These are phyloP conservation scores for Limonius californicus DNA, from an alignment of 1,140 invertebrate species.

Conservation along the genomic window DNA sequence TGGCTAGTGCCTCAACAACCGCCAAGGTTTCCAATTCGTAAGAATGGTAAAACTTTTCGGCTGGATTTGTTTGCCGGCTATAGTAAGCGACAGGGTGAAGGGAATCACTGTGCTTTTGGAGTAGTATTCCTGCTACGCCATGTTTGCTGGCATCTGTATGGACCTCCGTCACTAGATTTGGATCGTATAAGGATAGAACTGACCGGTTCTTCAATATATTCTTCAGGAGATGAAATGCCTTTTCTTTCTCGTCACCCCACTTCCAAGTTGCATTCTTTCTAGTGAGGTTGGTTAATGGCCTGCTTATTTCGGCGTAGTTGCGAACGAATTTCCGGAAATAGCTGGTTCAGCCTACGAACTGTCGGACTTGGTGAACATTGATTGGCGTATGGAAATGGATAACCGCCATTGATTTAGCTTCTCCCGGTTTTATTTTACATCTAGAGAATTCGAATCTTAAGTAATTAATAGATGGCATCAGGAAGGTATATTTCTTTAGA, in stretches of 20 bases:
- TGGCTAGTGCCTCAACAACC: constrained; percentile 25
- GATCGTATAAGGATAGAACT: constrained; percentile 32
- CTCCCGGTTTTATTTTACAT: constrained; percentile 36
- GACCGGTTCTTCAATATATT: constrained; percentile 24
- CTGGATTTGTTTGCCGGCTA: constrained; percentile 32
- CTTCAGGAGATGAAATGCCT: constrained; percentile 33
- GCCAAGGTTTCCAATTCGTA: constrained; percentile 41
- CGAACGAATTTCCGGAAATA: constrained; percentile 41
- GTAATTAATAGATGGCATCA: constrained; percentile 25
- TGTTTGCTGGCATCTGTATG: constrained; percentile 38
- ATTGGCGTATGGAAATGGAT: constrained; percentile 30
- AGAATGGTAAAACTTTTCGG: constrained; percentile 37
- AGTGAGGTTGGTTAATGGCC: constrained; percentile 39
- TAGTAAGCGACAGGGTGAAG: constrained; percentile 27
- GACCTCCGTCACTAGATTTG: constrained; percentile 30
- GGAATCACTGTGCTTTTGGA: constrained; percentile 33
- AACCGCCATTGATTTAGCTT: constrained; percentile 38
- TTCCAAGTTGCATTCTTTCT: constrained; percentile 37
- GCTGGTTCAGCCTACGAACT: constrained; percentile 39
- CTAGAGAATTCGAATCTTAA: constrained; percentile 29
- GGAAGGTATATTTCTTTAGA: constrained; percentile 35
- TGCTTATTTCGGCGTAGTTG: constrained; percentile 39
- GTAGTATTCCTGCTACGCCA: constrained; percentile 37
- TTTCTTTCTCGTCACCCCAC: constrained; percentile 40
- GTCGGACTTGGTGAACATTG: constrained; percentile 38